These are phyloP conservation scores for Stichodactyla helianthus DNA, from an alignment of 64 coral and sea anemone genomes.

Conservation along the genomic window DNA sequence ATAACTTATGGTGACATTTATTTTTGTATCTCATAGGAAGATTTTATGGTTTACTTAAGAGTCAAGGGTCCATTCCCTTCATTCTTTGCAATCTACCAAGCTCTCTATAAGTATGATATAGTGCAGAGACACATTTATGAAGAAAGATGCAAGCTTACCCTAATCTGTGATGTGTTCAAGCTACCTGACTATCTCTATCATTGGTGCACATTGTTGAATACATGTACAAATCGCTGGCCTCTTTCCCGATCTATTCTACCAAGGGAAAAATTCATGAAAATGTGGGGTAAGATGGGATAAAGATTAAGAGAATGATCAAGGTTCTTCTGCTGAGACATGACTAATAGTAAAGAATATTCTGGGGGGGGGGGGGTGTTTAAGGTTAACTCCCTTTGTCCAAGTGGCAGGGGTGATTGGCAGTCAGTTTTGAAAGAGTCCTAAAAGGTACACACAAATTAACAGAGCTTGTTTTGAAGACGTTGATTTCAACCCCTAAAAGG, in stretches of 20 bases:
- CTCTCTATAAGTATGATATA: slow-evolving; percentile 70
- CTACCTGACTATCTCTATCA: slow-evolving; percentile 84
- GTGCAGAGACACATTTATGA: slow-evolving; percentile 39
- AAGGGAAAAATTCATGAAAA: slow-evolving; percentile 72
- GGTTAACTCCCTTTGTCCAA: no score
- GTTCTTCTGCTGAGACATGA: no score
- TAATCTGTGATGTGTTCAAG: slow-evolving; percentile 38
- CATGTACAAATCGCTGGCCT: slow-evolving; percentile 61
- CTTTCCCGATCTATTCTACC: slow-evolving; percentile 30
- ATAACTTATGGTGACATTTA: no score
- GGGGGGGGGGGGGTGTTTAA: no score
- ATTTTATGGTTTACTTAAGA: slow-evolving; percentile 19
- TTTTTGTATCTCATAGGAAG: background rate
- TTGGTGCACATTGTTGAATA: slow-evolving; percentile 63
- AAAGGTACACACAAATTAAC: no score
- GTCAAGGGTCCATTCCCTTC: slow-evolving; percentile 68
- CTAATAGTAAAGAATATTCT: no score
- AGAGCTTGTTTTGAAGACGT: no score
- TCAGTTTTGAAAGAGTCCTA: no score
- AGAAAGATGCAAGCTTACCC: slow-evolving; percentile 63
- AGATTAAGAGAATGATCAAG: no score
- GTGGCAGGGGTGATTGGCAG: no score
- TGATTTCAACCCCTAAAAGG: no score
- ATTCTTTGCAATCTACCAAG: slow-evolving; percentile 58
- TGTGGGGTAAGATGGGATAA: slow-evolving; percentile 47